phyloP scores from a whole-genome alignment of 1,140 invertebrate genomes.

The Solenopsis invicta region DNA sequence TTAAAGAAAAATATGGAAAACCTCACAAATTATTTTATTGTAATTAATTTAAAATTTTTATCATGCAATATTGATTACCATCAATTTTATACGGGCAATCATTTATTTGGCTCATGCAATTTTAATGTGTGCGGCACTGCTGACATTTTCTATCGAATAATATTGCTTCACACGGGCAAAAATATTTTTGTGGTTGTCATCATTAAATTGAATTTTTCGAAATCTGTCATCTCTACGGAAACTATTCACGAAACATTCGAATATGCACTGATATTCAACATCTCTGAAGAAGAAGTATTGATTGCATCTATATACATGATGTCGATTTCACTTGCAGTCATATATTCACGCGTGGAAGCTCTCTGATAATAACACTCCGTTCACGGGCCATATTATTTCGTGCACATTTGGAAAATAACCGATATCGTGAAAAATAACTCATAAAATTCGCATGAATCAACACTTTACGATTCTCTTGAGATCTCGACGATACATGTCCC shows the following conservation, averaged over 20 bases:
- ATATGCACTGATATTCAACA: slow-evolving; percentile 1
- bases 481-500: neutral
- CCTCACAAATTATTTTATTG: neutral
- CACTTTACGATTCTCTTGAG: slow-evolving; percentile 22
- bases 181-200: slow-evolving; percentile 37
- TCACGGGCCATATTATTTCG: neutral
- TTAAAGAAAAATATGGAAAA: slow-evolving; percentile 10
- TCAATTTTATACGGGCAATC: neutral
- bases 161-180: neutral
- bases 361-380: slow-evolving; percentile 25
- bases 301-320: slow-evolving; percentile 27
- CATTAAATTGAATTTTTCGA: slow-evolving; percentile 25
- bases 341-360: slow-evolving; percentile 16
- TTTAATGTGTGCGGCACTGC: neutral
- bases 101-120: neutral
- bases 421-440: slow-evolving; percentile 44
- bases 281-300: slow-evolving; percentile 9
- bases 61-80: slow-evolving; percentile 20
- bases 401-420: slow-evolving; percentile 13
- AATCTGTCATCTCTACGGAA: neutral
- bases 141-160: slow-evolving; percentile 4
- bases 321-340: slow-evolving; percentile 14
- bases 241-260: slow-evolving; percentile 21
- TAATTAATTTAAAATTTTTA: slow-evolving; percentile 19
- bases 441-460: slow-evolving; percentile 40